These are phyloP conservation scores for Brachymystax lenok DNA, from an alignment of 2,797 vertebrate species.

Conservation along the genomic window DNA sequence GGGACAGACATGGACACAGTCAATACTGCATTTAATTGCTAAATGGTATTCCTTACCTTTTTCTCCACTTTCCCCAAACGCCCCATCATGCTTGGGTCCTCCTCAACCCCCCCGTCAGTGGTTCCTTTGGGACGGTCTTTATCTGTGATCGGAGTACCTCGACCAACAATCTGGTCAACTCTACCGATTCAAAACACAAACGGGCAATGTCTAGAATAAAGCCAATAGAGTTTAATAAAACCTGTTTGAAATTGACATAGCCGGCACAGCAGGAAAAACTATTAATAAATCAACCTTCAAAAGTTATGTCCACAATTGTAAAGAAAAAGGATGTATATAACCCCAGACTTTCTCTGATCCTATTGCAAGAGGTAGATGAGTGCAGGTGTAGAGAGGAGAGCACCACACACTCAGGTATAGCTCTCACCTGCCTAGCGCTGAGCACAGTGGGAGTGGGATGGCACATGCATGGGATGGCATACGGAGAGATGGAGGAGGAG, in stretches of 20 bases:
- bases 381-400: conserved; percentile 2
- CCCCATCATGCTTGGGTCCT: conserved; percentile 99
- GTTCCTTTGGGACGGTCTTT: conserved; percentile 93
- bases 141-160: conserved; percentile 88
- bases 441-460: conserved; percentile 10
- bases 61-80: conserved; percentile 96
- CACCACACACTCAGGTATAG: conserved; percentile 11
- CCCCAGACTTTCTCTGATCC: neutral
- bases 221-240: neutral
- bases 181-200: conserved; percentile 66
- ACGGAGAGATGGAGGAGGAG: neutral
- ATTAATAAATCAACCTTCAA: neutral
- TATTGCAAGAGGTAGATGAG: neutral
- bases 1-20: no score
- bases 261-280: no score
- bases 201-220: conserved; percentile 35
- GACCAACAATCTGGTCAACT: conserved; percentile 97
- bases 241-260: neutral
- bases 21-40: neutral
- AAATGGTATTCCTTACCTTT: conserved; percentile 72
- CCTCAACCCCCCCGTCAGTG: conserved; percentile 86
- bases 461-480: conserved; percentile 20
- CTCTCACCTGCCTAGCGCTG: conserved; percentile 22
- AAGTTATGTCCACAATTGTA: neutral
- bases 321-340: neutral